These are phyloP conservation scores for Cecropterus lyciades DNA, from an alignment of 1,140 invertebrate species.

Conservation along the genomic window DNA sequence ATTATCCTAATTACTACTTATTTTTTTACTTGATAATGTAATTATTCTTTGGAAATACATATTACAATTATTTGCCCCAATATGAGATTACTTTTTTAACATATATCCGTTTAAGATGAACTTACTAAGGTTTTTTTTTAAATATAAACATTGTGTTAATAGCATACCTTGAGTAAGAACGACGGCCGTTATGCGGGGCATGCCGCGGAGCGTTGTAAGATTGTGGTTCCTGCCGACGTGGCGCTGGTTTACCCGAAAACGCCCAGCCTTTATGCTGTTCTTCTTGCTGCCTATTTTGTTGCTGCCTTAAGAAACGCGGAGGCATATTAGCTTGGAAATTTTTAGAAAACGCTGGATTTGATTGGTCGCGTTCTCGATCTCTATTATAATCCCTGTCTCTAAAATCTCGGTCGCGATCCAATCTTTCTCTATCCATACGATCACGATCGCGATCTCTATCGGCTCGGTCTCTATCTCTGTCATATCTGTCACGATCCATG, in stretches of 20 bases:
- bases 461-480: conserved; percentile 75
- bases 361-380: conserved; percentile 64
- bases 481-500: conserved; percentile 76
- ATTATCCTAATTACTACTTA: too few relatives aligned
- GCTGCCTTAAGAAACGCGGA: conserved; percentile 93
- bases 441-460: conserved; percentile 62
- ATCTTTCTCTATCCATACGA: conserved; percentile 47
- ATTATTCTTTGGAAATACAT: too few relatives aligned
- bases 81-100: too few relatives aligned
- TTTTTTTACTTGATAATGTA: too few relatives aligned
- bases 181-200: conserved; percentile 67
- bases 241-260: conserved; percentile 71
- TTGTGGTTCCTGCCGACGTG: conserved; percentile 74
- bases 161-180: conserved; percentile 76
- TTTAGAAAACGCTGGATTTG: conserved; percentile 86
- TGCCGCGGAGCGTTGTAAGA: conserved; percentile 70
- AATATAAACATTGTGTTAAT: too few relatives aligned
- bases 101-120: too few relatives aligned
- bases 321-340: conserved; percentile 92
- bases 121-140: too few relatives aligned
- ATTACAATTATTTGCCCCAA: neutral
- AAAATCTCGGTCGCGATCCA: conserved; percentile 69
- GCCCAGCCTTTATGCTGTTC: conserved; percentile 73
- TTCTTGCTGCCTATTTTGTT: conserved; percentile 82
- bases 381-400: conserved; percentile 53